Percentiles rank a stretch among this genome's conserved stretches.
Evolutionary conservation across 2,888 invertebrate species (phyloP).

Genomic region (Gandaritis pyraliata): DNA sequence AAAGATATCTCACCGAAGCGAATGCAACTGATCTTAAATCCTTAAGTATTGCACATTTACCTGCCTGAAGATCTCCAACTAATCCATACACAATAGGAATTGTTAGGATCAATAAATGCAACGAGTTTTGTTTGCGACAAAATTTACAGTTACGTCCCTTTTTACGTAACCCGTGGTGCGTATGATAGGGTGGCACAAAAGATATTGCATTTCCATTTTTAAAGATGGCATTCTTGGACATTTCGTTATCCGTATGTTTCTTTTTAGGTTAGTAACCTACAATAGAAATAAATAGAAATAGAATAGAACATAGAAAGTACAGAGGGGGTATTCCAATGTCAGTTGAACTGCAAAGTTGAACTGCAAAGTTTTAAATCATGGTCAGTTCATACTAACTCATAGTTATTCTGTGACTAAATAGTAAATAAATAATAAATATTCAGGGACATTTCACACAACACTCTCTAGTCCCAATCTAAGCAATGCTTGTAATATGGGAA

Average conservation of each 20-base stretch:
- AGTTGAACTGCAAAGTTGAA: too few species aligned
- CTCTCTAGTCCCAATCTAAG: too few species aligned
- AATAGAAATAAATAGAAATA: too few species aligned
- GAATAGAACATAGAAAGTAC: too few species aligned
- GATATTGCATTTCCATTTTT: slow-evolving; percentile 50
- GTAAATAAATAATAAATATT: too few species aligned
- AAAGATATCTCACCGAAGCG: slow-evolving; percentile 59
- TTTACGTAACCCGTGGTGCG: slow-evolving; percentile 59
- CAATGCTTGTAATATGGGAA: too few species aligned
- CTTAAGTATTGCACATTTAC: slow-evolving; percentile 61
- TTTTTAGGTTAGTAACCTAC: too few species aligned
- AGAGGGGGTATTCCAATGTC: too few species aligned
- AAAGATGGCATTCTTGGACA: slow-evolving; percentile 10
- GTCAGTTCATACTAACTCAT: too few species aligned
- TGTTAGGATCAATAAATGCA: slow-evolving; percentile 64
- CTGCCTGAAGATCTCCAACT: slow-evolving; percentile 68
- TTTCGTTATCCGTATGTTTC: background rate
- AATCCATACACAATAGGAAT: slow-evolving; percentile 75
- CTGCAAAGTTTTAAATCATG: too few species aligned
- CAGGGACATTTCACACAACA: too few species aligned
- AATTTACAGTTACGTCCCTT: slow-evolving; percentile 73
- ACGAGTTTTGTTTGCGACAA: slow-evolving; percentile 69
- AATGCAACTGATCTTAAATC: slow-evolving; percentile 47
- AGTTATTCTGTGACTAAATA: too few species aligned
- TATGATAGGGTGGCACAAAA: slow-evolving; percentile 54